Base-by-base conservation (phyloP, 2,113 vertebrate genomes). In the Gadus macrocephalus region DNA sequence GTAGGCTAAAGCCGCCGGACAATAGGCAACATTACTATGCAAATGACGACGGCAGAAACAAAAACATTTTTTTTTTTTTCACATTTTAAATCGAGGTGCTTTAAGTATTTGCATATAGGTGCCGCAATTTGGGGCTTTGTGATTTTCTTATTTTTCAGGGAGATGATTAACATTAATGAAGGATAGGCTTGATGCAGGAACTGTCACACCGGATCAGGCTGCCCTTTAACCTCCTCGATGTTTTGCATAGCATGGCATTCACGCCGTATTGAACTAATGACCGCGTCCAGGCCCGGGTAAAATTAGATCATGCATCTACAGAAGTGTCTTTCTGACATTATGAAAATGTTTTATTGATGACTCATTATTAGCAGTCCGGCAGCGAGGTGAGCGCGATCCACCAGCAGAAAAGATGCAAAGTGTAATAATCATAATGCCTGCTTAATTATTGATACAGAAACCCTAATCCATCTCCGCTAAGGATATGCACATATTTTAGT, bases 291-390 rank as follows among this genome's bases (percentile, higher is more conserved):
- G 83, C 72, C 76, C 53, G 74, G 88, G 88, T 83, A 87, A 90
- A 93, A 92, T 91, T 88, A 90, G 83, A 84, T 83, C 49, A 83
- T 70, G 85, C 84, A 74, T 81, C 85, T 79, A 76, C 78, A 85
- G 80, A 81, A 81, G 75, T 89, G 86, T 91, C 89, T 88, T 66
- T 75, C 83, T 88, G 90, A 91, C 91, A 90, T 92, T 90, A 91
- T 83, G 83, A 91, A 81, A 80, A 92, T 92, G 90, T 92, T 92
- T 92, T 92, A 92, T 92, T 91, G 90, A 92, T 91, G 88, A 86
- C 79, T 93, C 85, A 91, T 91, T 90, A 91, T 87, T 87, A 88
- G 85, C 82, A 84, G 89, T 87, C 80, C 80, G 72, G 85, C 84
- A 69, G 71, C 83, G 87, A 92, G 89, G 87, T 89, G 86, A 87